These are phyloP conservation scores for Glaucopsyche alexis DNA, from an alignment of 2,888 invertebrate species.

Conservation along the genomic window DNA sequence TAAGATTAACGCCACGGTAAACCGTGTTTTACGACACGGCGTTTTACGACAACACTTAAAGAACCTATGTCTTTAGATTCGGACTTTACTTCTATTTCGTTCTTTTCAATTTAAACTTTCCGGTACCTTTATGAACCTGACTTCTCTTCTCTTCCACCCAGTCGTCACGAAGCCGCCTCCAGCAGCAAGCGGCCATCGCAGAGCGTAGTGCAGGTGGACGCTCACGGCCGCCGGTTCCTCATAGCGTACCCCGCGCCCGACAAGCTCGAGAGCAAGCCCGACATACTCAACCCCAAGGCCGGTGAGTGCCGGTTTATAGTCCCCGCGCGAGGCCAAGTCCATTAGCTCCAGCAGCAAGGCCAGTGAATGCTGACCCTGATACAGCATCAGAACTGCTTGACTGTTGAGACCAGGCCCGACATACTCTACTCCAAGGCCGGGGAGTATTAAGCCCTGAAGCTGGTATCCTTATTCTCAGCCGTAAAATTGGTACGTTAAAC, in stretches of 20 bases:
- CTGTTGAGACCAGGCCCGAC: not conserved
- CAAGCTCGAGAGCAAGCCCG: slow-evolving; percentile 68
- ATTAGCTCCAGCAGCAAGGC: not conserved
- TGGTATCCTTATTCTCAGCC: too few relatives aligned
- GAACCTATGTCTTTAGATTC: too few relatives aligned
- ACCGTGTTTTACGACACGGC: too few relatives aligned
- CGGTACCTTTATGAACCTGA: too few relatives aligned
- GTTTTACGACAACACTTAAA: too few relatives aligned
- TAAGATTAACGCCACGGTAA: too few relatives aligned
- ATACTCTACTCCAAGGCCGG: not conserved
- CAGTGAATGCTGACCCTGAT: too few relatives aligned
- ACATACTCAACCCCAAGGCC: slow-evolving; percentile 68
- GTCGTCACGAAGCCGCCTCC: slow-evolving; percentile 56
- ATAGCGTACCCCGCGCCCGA: slow-evolving; percentile 67
- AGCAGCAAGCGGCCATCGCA: slow-evolving; percentile 67
- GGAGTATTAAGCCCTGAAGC: too few relatives aligned
- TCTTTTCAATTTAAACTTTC: too few relatives aligned
- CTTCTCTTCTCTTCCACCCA: slow-evolving; percentile 37
- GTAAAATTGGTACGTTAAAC: too few relatives aligned
- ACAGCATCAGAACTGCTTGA: not conserved
- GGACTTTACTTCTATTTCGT: too few relatives aligned
- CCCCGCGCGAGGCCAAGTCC: not conserved
- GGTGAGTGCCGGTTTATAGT: slow-evolving; percentile 48
- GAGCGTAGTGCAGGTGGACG: slow-evolving; percentile 73
- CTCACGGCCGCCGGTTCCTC: slow-evolving; percentile 66